Percentiles rank a stretch among this genome's conserved stretches.
phyloP scores from a whole-genome alignment of 1,140 invertebrate species.

The Fragariocoptes setiger region DNA sequence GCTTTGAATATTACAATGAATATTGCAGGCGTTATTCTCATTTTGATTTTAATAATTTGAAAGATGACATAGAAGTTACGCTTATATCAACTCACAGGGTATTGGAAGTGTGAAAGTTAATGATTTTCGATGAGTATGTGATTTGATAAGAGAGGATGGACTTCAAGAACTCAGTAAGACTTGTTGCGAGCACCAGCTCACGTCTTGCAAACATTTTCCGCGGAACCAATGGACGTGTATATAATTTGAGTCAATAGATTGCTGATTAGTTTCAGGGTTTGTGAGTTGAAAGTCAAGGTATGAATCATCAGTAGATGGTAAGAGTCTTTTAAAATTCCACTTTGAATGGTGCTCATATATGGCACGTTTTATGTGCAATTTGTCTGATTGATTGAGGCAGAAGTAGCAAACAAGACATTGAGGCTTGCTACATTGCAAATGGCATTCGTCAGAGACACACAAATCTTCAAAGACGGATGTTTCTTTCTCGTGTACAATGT shows the following conservation, averaged over 20 bases:
- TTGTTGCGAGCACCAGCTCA: slow-evolving; percentile 35
- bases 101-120: too few relatives aligned
- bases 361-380: slow-evolving; percentile 26
- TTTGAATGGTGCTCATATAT: slow-evolving; percentile 43
- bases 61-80: too few relatives aligned
- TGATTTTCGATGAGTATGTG: too few relatives aligned
- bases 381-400: slow-evolving; percentile 31
- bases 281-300: slow-evolving; percentile 3
- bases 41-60: too few relatives aligned
- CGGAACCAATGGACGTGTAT: slow-evolving; percentile 42
- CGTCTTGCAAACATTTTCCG: slow-evolving; percentile 40
- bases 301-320: slow-evolving; percentile 14
- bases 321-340: slow-evolving; percentile 16
- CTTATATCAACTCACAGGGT: too few relatives aligned
- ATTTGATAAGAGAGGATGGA: too few relatives aligned
- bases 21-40: too few relatives aligned
- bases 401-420: slow-evolving; percentile 43
- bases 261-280: slow-evolving; percentile 26
- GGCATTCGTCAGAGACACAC: slow-evolving; percentile 26
- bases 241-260: slow-evolving; percentile 12
- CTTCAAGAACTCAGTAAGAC: too few relatives aligned
- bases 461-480: slow-evolving; percentile 35
- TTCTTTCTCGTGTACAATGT: slow-evolving; percentile 43
- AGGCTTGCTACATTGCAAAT: slow-evolving; percentile 26
- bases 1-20: too few relatives aligned